phyloP scores from a whole-genome alignment of 2,797 vertebrate genomes.

The Phoxinus dragarum region DNA sequence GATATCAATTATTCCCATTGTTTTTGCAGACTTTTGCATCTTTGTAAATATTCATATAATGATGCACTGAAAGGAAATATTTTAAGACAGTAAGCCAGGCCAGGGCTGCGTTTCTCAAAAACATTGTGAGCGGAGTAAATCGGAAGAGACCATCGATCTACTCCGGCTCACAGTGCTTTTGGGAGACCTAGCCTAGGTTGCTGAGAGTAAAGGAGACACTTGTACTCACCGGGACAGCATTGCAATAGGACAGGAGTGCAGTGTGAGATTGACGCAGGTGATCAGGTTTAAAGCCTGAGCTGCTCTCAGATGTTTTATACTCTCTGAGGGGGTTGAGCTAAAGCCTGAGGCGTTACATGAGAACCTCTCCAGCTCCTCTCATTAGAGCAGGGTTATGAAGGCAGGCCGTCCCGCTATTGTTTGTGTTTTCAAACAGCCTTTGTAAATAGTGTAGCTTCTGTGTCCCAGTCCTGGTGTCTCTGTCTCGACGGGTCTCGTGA shows the following conservation, averaged over 20 bases:
- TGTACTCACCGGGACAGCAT: constrained; percentile 66
- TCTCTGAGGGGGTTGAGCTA: constrained; percentile 53
- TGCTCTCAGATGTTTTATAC: constrained; percentile 64
- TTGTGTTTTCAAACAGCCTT: constrained; percentile 61
- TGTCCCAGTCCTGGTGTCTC: constrained; percentile 12
- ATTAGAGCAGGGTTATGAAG: constrained; percentile 67
- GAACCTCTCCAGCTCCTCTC: constrained; percentile 60
- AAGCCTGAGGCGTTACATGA: constrained; percentile 56
- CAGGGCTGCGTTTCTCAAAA: background rate
- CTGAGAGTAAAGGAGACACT: background rate
- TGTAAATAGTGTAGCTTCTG: constrained; percentile 41
- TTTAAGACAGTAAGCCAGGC: background rate
- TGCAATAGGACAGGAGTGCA: constrained; percentile 33
- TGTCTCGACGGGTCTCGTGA: background rate
- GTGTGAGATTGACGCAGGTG: constrained; percentile 48
- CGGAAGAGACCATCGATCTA: background rate
- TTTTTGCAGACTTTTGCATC: background rate
- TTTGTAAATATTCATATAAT: background rate
- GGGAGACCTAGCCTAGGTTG: background rate
- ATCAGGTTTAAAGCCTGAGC: constrained; percentile 59
- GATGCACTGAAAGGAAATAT: background rate
- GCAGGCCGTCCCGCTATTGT: constrained; percentile 52
- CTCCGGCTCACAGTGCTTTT: background rate
- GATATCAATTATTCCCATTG: background rate
- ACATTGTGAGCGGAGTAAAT: background rate